phyloP scores from a whole-genome alignment of 2,113 vertebrate genomes.

The Seriola dumerili region DNA sequence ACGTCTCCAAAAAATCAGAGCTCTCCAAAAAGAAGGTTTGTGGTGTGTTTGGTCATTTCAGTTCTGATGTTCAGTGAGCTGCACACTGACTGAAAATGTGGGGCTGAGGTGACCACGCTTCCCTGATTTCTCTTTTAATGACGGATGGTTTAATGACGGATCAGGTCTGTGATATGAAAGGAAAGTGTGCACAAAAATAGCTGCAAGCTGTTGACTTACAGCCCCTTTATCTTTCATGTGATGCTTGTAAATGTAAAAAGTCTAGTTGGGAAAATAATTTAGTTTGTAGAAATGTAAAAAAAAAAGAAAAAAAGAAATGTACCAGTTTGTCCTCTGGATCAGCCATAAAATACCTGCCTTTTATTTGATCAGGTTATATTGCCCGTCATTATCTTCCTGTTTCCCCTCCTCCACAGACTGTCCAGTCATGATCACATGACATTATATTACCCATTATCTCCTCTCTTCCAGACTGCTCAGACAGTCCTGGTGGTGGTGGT shows the following conservation, averaged over 20 bases:
- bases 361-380: slow-evolving; percentile 21
- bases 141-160: background rate
- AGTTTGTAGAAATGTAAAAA: no score
- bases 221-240: background rate
- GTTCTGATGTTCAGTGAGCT: background rate
- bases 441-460: background rate
- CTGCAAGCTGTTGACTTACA: no score
- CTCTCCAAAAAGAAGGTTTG: slow-evolving; percentile 94
- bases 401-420: background rate
- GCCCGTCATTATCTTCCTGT: slow-evolving; percentile 1
- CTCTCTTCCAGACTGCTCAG: slow-evolving; percentile 89
- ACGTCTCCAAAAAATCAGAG: slow-evolving; percentile 96
- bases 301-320: no score
- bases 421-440: slow-evolving; percentile 6
- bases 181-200: background rate
- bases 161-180: background rate
- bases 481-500: slow-evolving; percentile 95
- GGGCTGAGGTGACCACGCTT: background rate
- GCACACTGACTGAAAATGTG: background rate
- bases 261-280: no score
- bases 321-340: no score
- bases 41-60: slow-evolving; percentile 37
- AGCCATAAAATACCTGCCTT: background rate
- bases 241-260: background rate
- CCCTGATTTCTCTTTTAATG: background rate